Evolutionary conservation across 2,888 invertebrate genomes (phyloP).

Genomic region (Sicus ferrugineus): DNA sequence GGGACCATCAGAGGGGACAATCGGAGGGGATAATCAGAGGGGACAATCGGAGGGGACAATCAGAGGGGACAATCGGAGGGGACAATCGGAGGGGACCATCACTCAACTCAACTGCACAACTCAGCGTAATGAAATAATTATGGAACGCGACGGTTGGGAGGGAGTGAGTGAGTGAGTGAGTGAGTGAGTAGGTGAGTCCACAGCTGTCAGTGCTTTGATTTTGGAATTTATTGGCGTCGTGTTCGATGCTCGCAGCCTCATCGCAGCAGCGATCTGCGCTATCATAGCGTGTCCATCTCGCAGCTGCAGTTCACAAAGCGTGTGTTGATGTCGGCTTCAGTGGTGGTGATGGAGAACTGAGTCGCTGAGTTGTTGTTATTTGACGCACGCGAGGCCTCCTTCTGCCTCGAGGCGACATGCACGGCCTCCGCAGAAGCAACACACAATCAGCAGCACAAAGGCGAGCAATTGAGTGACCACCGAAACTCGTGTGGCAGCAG

Average conservation of each 20-base stretch:
- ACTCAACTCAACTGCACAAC: no score
- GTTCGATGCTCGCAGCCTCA: slow-evolving; percentile 29
- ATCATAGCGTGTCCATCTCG: slow-evolving; percentile 28
- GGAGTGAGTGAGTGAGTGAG: no score
- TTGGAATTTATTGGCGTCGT: slow-evolving; percentile 47
- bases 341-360: slow-evolving; percentile 46
- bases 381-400: slow-evolving; percentile 48
- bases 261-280: slow-evolving; percentile 18
- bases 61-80: no score
- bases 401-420: slow-evolving; percentile 1
- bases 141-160: not conserved
- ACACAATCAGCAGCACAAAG: slow-evolving; percentile 11
- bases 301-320: slow-evolving; percentile 19
- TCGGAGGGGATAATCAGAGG: slow-evolving; percentile 12
- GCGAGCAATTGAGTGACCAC: slow-evolving; percentile 56
- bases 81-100: no score
- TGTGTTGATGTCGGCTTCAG: slow-evolving; percentile 25
- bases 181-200: slow-evolving; percentile 21
- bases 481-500: not conserved
- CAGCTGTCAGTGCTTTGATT: slow-evolving; percentile 12
- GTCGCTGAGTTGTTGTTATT: slow-evolving; percentile 59
- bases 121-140: slow-evolving; percentile 31
- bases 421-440: slow-evolving; percentile 6
- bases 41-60: no score
- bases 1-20: no score